phyloP scores from a whole-genome alignment of 1,140 invertebrate genomes.

The Whitmania pigra region DNA sequence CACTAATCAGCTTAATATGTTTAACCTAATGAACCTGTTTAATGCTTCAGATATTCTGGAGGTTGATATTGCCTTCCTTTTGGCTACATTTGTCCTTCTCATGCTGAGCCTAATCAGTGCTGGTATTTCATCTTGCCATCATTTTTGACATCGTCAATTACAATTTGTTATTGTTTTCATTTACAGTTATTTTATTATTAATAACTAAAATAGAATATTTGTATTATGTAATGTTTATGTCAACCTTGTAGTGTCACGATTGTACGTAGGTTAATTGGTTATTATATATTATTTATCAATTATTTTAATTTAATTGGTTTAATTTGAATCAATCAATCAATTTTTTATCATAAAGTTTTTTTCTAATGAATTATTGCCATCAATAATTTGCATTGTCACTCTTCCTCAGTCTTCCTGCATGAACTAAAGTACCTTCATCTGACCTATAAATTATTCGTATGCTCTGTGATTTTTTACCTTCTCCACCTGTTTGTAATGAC shows the following conservation, averaged over 20 bases:
- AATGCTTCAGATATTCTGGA: conserved; percentile 41
- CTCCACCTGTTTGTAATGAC: conserved; percentile 53
- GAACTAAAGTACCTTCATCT: conserved; percentile 65
- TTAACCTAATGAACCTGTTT: conserved; percentile 23
- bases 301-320: neutral
- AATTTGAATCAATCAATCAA: conserved; percentile 12
- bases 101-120: conserved; percentile 32
- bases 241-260: no score
- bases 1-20: no score
- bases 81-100: conserved; percentile 36
- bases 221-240: no score
- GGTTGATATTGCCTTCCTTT: conserved; percentile 39
- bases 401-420: conserved; percentile 55
- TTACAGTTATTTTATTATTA: conserved; percentile 9
- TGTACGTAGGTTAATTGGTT: no score
- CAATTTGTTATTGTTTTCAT: conserved; percentile 25
- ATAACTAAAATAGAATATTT: no score
- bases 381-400: conserved; percentile 22
- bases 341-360: conserved; percentile 16
- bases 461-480: conserved; percentile 51
- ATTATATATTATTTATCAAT: no score
- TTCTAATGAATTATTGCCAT: conserved; percentile 11
- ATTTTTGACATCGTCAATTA: conserved; percentile 22
- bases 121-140: conserved; percentile 30
- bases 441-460: conserved; percentile 71